phyloP scores from a whole-genome alignment of 2,113 vertebrate species.

The Mobula hypostoma region DNA sequence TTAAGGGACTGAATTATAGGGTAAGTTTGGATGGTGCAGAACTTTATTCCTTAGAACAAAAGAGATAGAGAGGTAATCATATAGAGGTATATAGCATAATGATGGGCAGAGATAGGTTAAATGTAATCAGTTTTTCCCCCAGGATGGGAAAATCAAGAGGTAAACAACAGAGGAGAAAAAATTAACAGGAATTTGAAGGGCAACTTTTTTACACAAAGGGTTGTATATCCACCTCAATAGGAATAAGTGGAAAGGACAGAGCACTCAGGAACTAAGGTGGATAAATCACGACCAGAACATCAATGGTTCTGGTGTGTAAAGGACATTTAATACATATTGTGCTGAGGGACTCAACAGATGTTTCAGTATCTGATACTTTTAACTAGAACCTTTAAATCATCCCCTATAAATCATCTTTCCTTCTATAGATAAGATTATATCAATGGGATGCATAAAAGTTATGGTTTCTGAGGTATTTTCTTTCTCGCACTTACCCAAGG shows the following conservation, averaged over 20 bases:
- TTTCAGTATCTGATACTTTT: not conserved
- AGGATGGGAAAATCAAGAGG: no score
- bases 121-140: no score
- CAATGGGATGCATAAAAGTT: not conserved
- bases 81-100: no score
- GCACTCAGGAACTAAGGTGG: not conserved
- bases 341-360: not conserved
- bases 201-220: no score
- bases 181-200: no score
- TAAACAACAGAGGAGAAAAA: no score
- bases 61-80: no score
- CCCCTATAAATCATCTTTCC: not conserved
- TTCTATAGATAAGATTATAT: not conserved
- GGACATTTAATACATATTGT: conserved; percentile 1
- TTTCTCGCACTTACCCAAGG: not conserved
- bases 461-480: not conserved
- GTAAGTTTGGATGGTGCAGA: no score
- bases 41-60: no score
- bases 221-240: not conserved
- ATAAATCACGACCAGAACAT: not conserved
- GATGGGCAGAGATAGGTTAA: no score
- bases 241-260: not conserved
- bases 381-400: not conserved
- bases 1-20: no score
- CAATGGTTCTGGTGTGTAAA: not conserved